Evolutionary conservation across 2,113 vertebrate genomes (phyloP), one percentile per base, ranked within the genome.

Genomic region (Campylomormyrus numenius): DNA sequence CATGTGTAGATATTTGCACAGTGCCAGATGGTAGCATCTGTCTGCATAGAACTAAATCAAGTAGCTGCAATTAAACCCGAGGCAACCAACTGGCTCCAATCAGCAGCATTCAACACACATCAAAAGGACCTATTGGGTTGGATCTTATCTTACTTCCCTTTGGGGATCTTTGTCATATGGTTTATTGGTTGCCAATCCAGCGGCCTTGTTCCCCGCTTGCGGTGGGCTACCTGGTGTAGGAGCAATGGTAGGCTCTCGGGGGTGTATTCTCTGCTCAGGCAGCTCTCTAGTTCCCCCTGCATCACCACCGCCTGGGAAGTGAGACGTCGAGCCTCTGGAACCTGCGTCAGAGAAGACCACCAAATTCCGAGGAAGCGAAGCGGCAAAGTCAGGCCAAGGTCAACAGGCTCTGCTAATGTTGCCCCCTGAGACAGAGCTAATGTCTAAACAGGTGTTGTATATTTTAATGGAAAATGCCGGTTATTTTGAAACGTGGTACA

Each of bases 221-320:
- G 56, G 35, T 39, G 21, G 52, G 52, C 53, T 66, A 94, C 95
- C 94, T 94, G 95, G 85, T 95, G 94, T 89, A 95, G 92, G 24
- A 96, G 93, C 56, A 94, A 93, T 88, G 95, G 94, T 83, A 95
- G 91, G 52, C 90, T 95, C 13, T 95, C 93, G 2, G 89, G 52
- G 0, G 92, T 93, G 88, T 93, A 93, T 88, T 94, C 95, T 24
- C 91, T 93, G 90, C 91, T 95, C 89, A 95, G 85, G 91, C 96
- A 96, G 93, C 95, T 97, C 91, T 97, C 96, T 92, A 94, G 91
- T 94, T 97, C 97, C 94, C 93, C 96, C 94, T 97, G 95, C 94
- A 96, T 0, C 92, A 94, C 91, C 89, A 95, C 94, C 46, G 94
- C 94, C 90, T 93, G 93, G 93, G 96, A 93, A 92, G 90, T 93